Conservation (phyloP, 2,888 invertebrate species). For the Tenthredo livida region DNA sequence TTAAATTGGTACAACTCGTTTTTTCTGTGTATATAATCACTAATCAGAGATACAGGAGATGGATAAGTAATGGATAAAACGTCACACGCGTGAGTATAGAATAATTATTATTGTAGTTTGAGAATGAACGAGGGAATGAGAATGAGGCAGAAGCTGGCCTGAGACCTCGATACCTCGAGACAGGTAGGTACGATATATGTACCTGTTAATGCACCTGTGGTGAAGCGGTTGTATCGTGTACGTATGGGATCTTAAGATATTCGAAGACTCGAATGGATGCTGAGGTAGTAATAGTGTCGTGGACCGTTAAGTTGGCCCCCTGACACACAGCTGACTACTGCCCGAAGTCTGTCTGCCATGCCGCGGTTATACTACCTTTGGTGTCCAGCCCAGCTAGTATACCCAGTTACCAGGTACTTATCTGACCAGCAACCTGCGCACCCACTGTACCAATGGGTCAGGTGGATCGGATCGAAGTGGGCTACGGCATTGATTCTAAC, state of each 20-base stretch:
- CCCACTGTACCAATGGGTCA: slow-evolving; percentile 63
- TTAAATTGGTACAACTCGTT: too few species aligned
- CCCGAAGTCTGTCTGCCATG: slow-evolving; percentile 9
- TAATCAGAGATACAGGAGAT: too few species aligned
- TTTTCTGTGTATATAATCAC: too few species aligned
- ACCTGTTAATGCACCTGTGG: slow-evolving; percentile 23
- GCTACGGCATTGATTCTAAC: neutral
- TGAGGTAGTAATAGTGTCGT: slow-evolving; percentile 58
- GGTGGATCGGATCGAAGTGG: slow-evolving; percentile 57
- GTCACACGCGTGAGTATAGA: too few species aligned
- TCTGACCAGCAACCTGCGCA: slow-evolving; percentile 61
- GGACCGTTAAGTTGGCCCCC: slow-evolving; percentile 75
- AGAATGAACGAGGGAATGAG: neutral
- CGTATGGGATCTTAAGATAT: neutral
- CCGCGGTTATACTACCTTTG: neutral
- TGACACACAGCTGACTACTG: slow-evolving; percentile 70
- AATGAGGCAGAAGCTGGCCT: neutral
- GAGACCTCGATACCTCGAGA: slow-evolving; percentile 32
- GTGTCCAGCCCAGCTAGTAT: neutral
- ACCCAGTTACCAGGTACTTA: neutral
- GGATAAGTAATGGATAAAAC: too few species aligned
- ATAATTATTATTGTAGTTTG: neutral
- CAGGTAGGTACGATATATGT: slow-evolving; percentile 32
- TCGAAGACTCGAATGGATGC: slow-evolving; percentile 15
- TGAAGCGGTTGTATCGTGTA: neutral